Evolutionary conservation across 2,888 invertebrate genomes (phyloP), one percentile per base, ranked within the genome.

Genomic region (Hoplodrina ambigua): DNA sequence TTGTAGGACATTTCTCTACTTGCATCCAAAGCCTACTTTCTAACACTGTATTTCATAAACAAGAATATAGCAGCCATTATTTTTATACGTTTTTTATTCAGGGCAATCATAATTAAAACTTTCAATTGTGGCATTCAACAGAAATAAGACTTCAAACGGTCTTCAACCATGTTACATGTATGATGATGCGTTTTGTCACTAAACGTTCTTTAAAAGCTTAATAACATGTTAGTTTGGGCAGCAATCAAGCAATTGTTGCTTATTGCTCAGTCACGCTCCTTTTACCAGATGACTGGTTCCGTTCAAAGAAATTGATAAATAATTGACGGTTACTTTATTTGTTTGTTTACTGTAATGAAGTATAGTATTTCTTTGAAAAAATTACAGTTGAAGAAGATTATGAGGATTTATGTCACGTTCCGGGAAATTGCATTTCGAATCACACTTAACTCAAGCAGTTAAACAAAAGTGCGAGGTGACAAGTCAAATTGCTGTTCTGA

Each of bases 161-260:
- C 83, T 80, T 82, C 76, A 69, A 75, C 60, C 69, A 69, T 66
- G 58, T 74, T 68, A 53, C 66, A 69, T 71, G 72, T 77, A 71
- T 64, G 84, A 86, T 84, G 77, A 78, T 69, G 65, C 69, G 67
- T 83, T 87, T 86, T 89, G 90, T 90, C 90, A 86, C 88, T 90
- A 91, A 91, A 91, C 86, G 90, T 76, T 89, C 81, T 84, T 82
- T 91, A 89, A 92, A 91, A 92, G 89, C 90, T 87, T 90, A 90
- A 90, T 90, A 88, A 87, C 86, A 84, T 80, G 88, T 90, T 87
- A 82, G 85, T 88, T 88, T 86, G 84, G 84, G 85, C 85, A 81
- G 84, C 87, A 89, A 89, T 89, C 86, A 85, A 88, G 88, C 85
- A 87, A 87, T 86, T 84, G 81, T 81, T 85, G 82, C 82, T 85